phyloP scores from a whole-genome alignment of 2,888 invertebrate genomes.

The Heteromyza rotundicornis region DNA sequence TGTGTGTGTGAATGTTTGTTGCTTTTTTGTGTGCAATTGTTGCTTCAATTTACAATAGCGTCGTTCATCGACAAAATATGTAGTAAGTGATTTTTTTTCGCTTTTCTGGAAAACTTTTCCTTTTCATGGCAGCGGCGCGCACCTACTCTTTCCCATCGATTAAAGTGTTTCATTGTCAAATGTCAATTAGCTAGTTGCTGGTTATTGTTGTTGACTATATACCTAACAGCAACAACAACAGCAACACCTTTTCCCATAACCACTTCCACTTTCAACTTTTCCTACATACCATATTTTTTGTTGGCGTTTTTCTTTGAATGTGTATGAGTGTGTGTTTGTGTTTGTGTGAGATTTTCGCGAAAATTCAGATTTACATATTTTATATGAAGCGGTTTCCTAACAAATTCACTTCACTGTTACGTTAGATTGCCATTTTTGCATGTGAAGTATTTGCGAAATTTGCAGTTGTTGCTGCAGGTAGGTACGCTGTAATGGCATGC shows the following conservation, averaged over 20 bases:
- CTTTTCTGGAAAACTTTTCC: not conserved
- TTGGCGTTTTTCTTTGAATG: too few species aligned
- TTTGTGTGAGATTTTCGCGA: too few species aligned
- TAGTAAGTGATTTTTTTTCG: not conserved
- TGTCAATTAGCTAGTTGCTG: slow-evolving; percentile 1
- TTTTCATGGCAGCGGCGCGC: not conserved
- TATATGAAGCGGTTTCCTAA: too few species aligned
- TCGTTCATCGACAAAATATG: not conserved
- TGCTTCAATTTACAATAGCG: slow-evolving; percentile 9
- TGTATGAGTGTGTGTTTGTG: too few species aligned
- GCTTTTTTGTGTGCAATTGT: not conserved
- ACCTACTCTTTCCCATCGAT: slow-evolving; percentile 11
- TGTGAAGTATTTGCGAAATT: too few species aligned
- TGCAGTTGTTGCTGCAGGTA: too few species aligned
- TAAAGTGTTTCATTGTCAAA: slow-evolving; percentile 7
- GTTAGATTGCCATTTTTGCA: too few species aligned
- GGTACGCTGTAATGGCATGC: too few species aligned
- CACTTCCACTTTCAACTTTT: slow-evolving; percentile 13
- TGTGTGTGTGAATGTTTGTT: too few species aligned
- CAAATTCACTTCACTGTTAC: too few species aligned
- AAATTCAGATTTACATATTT: too few species aligned
- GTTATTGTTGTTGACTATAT: not conserved
- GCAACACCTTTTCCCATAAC: not conserved
- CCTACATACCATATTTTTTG: too few species aligned
- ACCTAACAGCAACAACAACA: not conserved